These are phyloP conservation scores for Nyctalus aviator DNA, from an alignment of 2,797 vertebrate genomes.

Conservation along the genomic window DNA sequence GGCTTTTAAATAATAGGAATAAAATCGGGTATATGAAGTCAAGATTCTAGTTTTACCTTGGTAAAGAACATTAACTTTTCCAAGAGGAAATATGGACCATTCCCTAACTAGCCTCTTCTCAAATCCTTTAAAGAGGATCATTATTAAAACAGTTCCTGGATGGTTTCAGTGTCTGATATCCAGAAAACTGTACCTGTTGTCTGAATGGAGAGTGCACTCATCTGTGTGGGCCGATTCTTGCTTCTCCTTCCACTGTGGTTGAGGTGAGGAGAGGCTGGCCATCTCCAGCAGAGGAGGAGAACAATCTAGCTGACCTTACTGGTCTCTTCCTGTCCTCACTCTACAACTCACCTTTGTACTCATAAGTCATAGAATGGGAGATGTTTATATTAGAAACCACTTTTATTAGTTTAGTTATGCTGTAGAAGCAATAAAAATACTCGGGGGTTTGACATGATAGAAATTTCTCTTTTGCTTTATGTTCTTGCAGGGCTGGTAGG, in stretches of 20 bases:
- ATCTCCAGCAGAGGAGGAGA: not conserved
- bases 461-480: not conserved
- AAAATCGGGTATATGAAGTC: not conserved
- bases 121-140: not conserved
- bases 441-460: not conserved
- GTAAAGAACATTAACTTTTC: not conserved
- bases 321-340: not conserved
- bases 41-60: not conserved
- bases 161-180: not conserved
- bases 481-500: not conserved
- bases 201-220: not conserved
- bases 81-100: not conserved
- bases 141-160: not conserved
- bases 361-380: not conserved
- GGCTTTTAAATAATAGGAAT: not conserved
- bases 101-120: not conserved
- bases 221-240: not conserved
- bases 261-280: not conserved
- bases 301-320: not conserved
- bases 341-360: not conserved
- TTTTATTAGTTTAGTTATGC: not conserved
- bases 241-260: not conserved
- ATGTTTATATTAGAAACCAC: not conserved
- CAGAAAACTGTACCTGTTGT: not conserved
- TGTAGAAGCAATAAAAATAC: not conserved